A percentile compares a stretch with the other conserved stretches of the same genome.
Evolutionary conservation across 1,140 invertebrate genomes (phyloP).

Genomic region (Marisa cornuarietis): DNA sequence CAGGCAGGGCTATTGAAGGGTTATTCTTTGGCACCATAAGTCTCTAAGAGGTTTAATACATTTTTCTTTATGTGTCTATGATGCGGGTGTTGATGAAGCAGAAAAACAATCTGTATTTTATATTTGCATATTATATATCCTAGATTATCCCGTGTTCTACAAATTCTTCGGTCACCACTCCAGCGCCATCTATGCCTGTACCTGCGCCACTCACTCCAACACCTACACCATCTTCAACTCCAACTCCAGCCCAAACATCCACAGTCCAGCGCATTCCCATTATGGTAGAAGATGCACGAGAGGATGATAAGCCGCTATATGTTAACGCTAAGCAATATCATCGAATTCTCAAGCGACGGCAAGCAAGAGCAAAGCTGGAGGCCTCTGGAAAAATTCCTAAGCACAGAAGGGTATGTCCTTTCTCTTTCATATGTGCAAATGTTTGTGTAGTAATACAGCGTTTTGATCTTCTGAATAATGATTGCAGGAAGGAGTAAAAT

Average conservation of each 20-base stretch:
- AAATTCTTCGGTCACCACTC: conserved; percentile 70
- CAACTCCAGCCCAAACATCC: conserved; percentile 11
- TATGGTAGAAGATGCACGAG: conserved; percentile 59
- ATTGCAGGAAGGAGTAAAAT: not conserved
- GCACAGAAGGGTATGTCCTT: conserved; percentile 82
- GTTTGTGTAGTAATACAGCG: not conserved
- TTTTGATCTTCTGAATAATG: not conserved
- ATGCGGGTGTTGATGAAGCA: too few relatives aligned
- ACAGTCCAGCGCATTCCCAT: conserved; percentile 72
- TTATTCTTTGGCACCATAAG: too few relatives aligned
- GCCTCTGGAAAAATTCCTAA: conserved; percentile 90
- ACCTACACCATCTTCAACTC: conserved; percentile 13
- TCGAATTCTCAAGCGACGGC: conserved; percentile 64
- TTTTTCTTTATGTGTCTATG: too few relatives aligned
- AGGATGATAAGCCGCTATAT: conserved; percentile 81
- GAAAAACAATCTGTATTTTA: not conserved
- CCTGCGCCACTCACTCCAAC: conserved; percentile 9
- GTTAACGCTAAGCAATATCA: conserved; percentile 95
- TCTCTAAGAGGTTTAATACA: too few relatives aligned
- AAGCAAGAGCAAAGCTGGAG: conserved; percentile 64
- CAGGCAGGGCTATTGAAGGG: too few relatives aligned
- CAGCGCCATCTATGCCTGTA: conserved; percentile 44
- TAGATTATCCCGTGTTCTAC: conserved; percentile 76
- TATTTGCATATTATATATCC: not conserved
- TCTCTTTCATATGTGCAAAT: not conserved